These are phyloP conservation scores for Agraylea sexmaculata DNA, from an alignment of 1,140 invertebrate species.

Conservation along the genomic window DNA sequence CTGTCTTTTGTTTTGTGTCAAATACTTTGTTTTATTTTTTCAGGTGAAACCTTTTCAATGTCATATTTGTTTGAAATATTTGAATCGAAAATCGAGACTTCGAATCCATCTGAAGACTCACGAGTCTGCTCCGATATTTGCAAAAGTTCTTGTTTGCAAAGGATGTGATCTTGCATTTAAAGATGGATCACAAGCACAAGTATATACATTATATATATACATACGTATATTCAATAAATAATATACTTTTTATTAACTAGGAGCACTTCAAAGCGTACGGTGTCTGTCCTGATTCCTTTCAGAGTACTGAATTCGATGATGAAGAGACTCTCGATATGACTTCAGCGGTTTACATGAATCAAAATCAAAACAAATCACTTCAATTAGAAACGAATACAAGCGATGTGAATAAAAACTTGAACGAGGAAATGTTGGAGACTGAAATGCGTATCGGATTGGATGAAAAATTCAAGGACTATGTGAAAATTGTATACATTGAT, in stretches of 20 bases:
- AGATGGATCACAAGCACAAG: constrained; percentile 26
- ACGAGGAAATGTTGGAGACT: not conserved
- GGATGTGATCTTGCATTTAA: constrained; percentile 30
- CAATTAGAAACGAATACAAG: not conserved
- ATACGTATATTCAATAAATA: not conserved
- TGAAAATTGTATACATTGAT: constrained; percentile 30
- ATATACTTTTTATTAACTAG: constrained; percentile 1
- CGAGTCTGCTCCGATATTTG: constrained; percentile 28
- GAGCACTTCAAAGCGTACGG: constrained; percentile 2
- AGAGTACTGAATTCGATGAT: not conserved
- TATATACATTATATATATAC: constrained; percentile 15
- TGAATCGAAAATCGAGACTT: constrained; percentile 37
- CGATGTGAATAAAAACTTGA: not conserved
- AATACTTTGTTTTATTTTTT: not conserved
- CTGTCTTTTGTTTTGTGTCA: constrained; percentile 14
- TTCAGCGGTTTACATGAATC: too few species aligned
- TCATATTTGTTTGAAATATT: constrained; percentile 39
- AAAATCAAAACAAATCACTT: too few species aligned
- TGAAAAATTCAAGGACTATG: constrained; percentile 22
- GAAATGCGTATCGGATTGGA: constrained; percentile 22
- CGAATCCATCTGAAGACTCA: constrained; percentile 37
- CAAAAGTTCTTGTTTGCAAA: constrained; percentile 28
- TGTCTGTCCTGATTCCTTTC: constrained; percentile 3
- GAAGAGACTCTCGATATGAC: too few species aligned
- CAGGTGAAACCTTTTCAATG: constrained; percentile 42